Evolutionary conservation across 1,140 invertebrate genomes (phyloP).

Genomic region (Radopholus similis): DNA sequence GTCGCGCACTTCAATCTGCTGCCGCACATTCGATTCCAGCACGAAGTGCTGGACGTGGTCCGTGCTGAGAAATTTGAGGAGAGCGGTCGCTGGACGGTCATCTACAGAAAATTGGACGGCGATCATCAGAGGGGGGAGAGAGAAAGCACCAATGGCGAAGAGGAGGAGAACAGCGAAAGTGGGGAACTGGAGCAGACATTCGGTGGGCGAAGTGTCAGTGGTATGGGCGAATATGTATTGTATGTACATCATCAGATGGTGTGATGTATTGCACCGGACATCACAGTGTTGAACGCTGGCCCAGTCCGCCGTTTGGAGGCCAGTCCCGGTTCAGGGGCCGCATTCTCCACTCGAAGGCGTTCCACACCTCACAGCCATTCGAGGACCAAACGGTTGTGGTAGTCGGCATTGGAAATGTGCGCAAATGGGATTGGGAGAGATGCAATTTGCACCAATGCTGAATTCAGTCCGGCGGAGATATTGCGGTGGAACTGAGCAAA

Average conservation of each 20-base stretch:
- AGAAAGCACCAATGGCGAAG: too few species aligned
- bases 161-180: too few species aligned
- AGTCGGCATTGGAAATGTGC: slow-evolving; percentile 65
- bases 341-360: slow-evolving; percentile 58
- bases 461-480: slow-evolving; percentile 63
- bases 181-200: neutral
- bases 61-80: slow-evolving; percentile 30
- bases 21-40: slow-evolving; percentile 57
- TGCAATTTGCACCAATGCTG: neutral
- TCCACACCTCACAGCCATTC: slow-evolving; percentile 33
- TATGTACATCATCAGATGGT: slow-evolving; percentile 57
- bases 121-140: neutral
- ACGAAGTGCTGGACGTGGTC: slow-evolving; percentile 40
- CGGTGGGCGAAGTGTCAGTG: neutral
- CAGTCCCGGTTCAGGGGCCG: slow-evolving; percentile 62
- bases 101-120: slow-evolving; percentile 23
- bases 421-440: neutral
- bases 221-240: neutral
- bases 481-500: slow-evolving; percentile 64
- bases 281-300: slow-evolving; percentile 48
- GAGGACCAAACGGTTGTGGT: slow-evolving; percentile 63
- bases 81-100: slow-evolving; percentile 52
- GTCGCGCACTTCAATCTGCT: slow-evolving; percentile 60
- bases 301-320: slow-evolving; percentile 47
- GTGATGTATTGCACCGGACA: slow-evolving; percentile 59